These are phyloP conservation scores for Stictonetta naevosa DNA, from an alignment of 2,113 vertebrate genomes.

Conservation along the genomic window DNA sequence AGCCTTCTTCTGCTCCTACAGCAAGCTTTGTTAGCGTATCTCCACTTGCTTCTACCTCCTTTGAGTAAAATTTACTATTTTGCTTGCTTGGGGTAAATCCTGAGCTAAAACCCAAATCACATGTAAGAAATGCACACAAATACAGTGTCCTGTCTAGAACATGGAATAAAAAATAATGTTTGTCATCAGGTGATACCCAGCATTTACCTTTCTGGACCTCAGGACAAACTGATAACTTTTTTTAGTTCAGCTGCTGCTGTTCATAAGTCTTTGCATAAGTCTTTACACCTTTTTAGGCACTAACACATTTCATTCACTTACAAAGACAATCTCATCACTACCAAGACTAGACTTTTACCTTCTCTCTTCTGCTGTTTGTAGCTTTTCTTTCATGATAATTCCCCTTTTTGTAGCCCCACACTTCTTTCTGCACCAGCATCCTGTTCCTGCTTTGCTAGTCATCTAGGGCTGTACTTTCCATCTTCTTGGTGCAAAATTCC, in stretches of 20 bases:
- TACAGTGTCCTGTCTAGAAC: not conserved
- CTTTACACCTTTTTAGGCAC: not conserved
- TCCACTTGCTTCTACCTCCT: not conserved
- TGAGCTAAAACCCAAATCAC: not conserved
- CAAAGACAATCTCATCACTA: not conserved
- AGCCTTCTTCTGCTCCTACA: not conserved
- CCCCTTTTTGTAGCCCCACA: rapidly evolving
- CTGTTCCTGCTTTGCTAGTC: not conserved
- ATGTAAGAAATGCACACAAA: not conserved
- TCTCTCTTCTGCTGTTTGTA: not conserved
- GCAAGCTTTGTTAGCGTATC: not conserved
- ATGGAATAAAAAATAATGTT: not conserved
- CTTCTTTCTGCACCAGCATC: not conserved
- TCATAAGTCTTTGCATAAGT: not conserved
- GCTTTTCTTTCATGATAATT: not conserved
- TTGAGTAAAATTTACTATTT: not conserved
- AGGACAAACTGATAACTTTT: not conserved
- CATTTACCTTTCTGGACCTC: not conserved
- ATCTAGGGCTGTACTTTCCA: not conserved
- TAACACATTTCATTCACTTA: not conserved
- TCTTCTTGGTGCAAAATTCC: not conserved
- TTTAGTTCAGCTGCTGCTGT: not conserved
- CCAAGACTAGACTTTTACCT: not conserved
- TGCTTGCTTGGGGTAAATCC: not conserved
- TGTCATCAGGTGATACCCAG: too few relatives aligned